Conservation (phyloP, 1,140 invertebrate species). For the Choristoneura fumiferana region DNA sequence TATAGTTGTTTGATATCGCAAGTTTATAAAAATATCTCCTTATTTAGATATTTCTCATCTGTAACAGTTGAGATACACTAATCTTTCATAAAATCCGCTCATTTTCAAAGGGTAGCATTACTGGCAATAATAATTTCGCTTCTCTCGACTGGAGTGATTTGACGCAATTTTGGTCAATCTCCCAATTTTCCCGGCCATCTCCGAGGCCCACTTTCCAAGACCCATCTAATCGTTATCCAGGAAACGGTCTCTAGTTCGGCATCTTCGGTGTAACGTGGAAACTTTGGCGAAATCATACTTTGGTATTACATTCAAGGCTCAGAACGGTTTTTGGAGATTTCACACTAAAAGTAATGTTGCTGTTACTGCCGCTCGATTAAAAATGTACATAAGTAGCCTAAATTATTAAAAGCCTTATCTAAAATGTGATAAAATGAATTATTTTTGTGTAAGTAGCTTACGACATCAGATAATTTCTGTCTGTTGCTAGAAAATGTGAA, state of each 20-base stretch:
- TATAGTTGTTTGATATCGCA: no score
- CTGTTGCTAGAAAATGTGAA: background rate
- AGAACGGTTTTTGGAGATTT: background rate
- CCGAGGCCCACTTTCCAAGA: slow-evolving; percentile 10
- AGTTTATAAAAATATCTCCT: no score
- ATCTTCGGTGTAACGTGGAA: slow-evolving; percentile 4
- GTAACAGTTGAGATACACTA: background rate
- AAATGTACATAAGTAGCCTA: no score
- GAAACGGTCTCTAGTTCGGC: background rate
- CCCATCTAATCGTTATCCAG: slow-evolving; percentile 16
- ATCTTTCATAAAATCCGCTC: slow-evolving; percentile 4
- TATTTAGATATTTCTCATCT: no score
- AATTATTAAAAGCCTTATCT: background rate
- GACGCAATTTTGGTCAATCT: slow-evolving; percentile 17
- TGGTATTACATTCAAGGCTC: background rate
- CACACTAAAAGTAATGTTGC: slow-evolving; percentile 30
- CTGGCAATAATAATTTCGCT: slow-evolving; percentile 11
- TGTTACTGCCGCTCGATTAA: slow-evolving; percentile 26
- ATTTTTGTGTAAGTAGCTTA: slow-evolving; percentile 10
- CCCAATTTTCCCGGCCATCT: background rate
- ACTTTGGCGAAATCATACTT: slow-evolving; percentile 8
- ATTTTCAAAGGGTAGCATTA: slow-evolving; percentile 5
- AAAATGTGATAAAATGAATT: background rate
- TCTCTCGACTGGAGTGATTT: slow-evolving; percentile 1
- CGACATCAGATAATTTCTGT: slow-evolving; percentile 1